A percentile compares a stretch with the other conserved stretches of the same genome.
These are phyloP conservation scores for Tribolium castaneum DNA, from an alignment of 1,140 invertebrate genomes.

Conservation along the genomic window DNA sequence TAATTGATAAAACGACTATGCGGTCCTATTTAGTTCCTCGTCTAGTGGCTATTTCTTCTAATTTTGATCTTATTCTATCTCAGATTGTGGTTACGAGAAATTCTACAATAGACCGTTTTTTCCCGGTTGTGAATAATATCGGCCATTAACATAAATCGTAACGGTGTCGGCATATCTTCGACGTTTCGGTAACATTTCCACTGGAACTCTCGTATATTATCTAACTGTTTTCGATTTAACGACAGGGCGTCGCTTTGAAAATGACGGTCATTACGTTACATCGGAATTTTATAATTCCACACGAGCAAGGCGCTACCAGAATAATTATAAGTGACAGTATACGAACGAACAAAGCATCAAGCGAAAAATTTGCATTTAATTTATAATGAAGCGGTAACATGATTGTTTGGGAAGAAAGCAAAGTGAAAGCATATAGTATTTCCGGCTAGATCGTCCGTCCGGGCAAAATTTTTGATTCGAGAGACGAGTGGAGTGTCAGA, in stretches of 20 bases:
- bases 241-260: constrained; percentile 27
- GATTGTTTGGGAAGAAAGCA: constrained; percentile 19
- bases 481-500: not conserved
- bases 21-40: not conserved
- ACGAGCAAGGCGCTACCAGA: not conserved
- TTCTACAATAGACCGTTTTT: not conserved
- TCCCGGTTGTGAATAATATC: not conserved
- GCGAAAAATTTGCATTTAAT: constrained; percentile 4
- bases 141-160: constrained; percentile 15
- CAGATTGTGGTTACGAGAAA: not conserved
- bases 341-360: not conserved
- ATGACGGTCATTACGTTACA: constrained; percentile 15
- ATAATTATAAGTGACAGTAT: not conserved
- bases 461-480: not conserved
- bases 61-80: not conserved
- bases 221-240: constrained; percentile 32
- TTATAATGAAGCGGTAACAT: not conserved
- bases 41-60: not conserved
- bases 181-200: constrained; percentile 35
- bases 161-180: constrained; percentile 26
- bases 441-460: not conserved
- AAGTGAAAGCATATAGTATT: not conserved
- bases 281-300: constrained; percentile 24
- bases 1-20: not conserved
- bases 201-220: constrained; percentile 4